A percentile compares a stretch with the other conserved stretches of the same genome.
phyloP scores from a whole-genome alignment of 2,797 vertebrate genomes.

The Brachyrhaphis roseni region DNA sequence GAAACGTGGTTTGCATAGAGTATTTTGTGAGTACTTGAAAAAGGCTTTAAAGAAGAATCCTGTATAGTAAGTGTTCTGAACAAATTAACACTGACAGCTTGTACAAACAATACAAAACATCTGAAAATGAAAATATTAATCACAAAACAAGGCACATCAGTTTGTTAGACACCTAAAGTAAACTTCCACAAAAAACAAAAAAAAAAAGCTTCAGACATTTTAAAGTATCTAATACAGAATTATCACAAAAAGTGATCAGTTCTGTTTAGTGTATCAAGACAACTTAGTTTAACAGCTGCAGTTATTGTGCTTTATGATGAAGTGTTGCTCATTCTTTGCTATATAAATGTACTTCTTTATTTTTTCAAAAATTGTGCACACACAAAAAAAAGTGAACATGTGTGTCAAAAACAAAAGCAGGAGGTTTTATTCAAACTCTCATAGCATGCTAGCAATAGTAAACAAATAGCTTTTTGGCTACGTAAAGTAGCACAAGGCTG shows the following conservation, averaged over 20 bases:
- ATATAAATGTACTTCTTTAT: conserved; percentile 51
- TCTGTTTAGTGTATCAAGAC: conserved; percentile 56
- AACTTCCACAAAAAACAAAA: conserved; percentile 51
- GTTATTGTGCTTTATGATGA: conserved; percentile 43
- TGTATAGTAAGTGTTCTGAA: conserved; percentile 53
- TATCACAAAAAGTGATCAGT: conserved; percentile 28
- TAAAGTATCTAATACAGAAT: conserved; percentile 35
- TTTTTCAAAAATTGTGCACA: no score
- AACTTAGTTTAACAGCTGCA: conserved; percentile 32
- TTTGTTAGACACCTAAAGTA: conserved; percentile 57
- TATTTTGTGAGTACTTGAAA: conserved; percentile 32
- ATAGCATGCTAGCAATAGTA: conserved; percentile 10
- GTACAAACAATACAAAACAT: conserved; percentile 61
- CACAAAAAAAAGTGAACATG: conserved; percentile 21
- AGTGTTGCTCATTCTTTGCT: conserved; percentile 45
- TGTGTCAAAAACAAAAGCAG: conserved; percentile 26
- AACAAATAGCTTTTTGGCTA: conserved; percentile 13
- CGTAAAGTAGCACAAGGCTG: conserved; percentile 13
- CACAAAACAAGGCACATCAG: conserved; percentile 75
- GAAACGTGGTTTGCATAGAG: conserved; percentile 57
- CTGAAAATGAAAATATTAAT: conserved; percentile 54
- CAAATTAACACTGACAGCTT: conserved; percentile 45
- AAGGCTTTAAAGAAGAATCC: conserved; percentile 41
- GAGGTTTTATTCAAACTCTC: conserved; percentile 8
- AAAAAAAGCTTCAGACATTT: conserved; percentile 30